A percentile compares a stretch with the other conserved stretches of the same genome.
Evolutionary conservation across 2,888 invertebrate genomes (phyloP).

Genomic region (Cheilosia soror): DNA sequence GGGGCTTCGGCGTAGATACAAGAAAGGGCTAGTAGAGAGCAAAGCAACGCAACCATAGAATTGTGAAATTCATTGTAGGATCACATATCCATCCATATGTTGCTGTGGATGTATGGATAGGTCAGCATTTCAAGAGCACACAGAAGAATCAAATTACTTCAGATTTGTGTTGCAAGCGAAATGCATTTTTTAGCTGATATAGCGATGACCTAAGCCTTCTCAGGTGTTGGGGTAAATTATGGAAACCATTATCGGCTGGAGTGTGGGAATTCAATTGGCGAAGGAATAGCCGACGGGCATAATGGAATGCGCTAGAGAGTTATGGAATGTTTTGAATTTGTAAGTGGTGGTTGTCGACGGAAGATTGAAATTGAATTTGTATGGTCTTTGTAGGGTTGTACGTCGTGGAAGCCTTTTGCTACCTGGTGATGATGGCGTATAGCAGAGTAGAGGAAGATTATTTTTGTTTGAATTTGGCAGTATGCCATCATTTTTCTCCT

Average conservation of each 20-base stretch:
- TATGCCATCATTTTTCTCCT: too few species aligned
- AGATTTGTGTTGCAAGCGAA: constrained; percentile 49
- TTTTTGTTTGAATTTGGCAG: too few species aligned
- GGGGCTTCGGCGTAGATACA: constrained; percentile 28
- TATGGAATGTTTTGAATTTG: not conserved
- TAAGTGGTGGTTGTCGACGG: not conserved
- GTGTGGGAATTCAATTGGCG: constrained; percentile 17
- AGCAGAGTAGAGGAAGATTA: too few species aligned
- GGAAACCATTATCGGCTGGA: constrained; percentile 19
- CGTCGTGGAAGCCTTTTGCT: too few species aligned
- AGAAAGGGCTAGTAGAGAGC: not conserved
- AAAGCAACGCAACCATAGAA: constrained; percentile 5
- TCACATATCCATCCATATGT: constrained; percentile 34
- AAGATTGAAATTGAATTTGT: too few species aligned
- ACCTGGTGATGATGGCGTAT: too few species aligned
- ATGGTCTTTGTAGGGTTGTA: too few species aligned
- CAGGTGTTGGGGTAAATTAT: constrained; percentile 14
- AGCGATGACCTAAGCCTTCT: not conserved
- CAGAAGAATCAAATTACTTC: constrained; percentile 59
- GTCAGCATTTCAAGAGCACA: constrained; percentile 62
- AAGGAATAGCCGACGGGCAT: not conserved
- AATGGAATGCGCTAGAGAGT: not conserved
- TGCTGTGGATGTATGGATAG: constrained; percentile 34
- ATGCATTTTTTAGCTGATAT: constrained; percentile 3
- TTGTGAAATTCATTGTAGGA: constrained; percentile 48